Percentiles rank a stretch among this genome's conserved stretches.
These are phyloP conservation scores for Nyctibius bracteatus DNA, from an alignment of 2,113 vertebrate genomes.

Conservation along the genomic window DNA sequence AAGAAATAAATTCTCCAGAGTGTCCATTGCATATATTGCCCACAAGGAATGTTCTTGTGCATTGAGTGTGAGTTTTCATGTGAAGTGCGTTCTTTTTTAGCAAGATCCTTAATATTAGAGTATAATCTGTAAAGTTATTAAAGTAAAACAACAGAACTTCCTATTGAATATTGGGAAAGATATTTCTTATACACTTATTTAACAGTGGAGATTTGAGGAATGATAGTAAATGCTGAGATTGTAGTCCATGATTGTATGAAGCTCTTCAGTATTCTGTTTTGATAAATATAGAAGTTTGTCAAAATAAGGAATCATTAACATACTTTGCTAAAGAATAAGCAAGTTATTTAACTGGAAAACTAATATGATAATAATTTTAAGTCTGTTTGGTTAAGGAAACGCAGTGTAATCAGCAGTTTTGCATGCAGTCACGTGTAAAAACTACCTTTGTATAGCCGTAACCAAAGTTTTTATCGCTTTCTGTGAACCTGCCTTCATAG, in stretches of 20 bases:
- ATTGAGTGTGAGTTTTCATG: rapidly evolving
- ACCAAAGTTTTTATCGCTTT: not conserved
- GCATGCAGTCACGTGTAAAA: not conserved
- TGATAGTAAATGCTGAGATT: not conserved
- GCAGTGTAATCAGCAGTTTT: not conserved
- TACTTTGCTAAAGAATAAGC: not conserved
- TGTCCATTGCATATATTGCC: not conserved
- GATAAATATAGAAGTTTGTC: not conserved
- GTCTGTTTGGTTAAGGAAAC: not conserved
- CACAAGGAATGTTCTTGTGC: not conserved
- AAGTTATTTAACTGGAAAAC: not conserved
- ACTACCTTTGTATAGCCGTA: not conserved
- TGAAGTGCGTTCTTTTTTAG: not conserved
- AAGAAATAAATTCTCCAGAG: not conserved
- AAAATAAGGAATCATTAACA: not conserved
- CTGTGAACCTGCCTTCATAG: not conserved
- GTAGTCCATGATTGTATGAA: not conserved
- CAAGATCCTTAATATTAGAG: not conserved
- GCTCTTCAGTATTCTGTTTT: not conserved
- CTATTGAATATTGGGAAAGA: not conserved
- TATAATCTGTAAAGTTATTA: not conserved
- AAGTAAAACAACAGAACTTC: not conserved
- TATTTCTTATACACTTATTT: not conserved
- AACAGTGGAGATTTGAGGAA: not conserved
- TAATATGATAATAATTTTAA: not conserved